Evolutionary conservation across 2,113 vertebrate genomes (phyloP), one percentile per base, ranked within the genome.

Genomic region (Neogobius melanostomus): DNA sequence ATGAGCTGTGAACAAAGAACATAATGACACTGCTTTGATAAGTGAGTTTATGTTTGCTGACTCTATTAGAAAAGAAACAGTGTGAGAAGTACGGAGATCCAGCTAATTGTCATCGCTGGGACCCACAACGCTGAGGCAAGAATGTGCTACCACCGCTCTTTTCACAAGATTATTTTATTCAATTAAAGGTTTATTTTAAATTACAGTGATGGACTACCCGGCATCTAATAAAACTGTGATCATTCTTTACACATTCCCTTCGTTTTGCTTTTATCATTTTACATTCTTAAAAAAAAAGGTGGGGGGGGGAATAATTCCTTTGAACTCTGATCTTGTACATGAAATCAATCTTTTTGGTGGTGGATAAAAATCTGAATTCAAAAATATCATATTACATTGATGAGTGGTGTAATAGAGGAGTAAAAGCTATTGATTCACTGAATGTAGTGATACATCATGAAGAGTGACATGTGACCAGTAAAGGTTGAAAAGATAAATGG

Each of bases 41-140:
- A 45, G 15, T 45, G 36, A 43, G 36, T 60, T 51, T 51, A 5
- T 68, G 50, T 76, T 71, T 68, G 64, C 64, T 72, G 75, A 64
- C 69, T 74, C 68, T 87, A 68, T 3, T 4, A 36, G 28, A 36
- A 36, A 36, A 36, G 28, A 36, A 36, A 36, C 28, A 36, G 28
- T 36, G 28, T 36, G 28, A 36, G 28, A 36, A 36, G 28, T 5
- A 36, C 4, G 28, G 28, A 36, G 28, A 36, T 36, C 28, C 28
- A 36, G 28, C 28, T 36, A 36, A 36, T 36, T 36, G 28, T 36
- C 28, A 36, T 36, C 28, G 28, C 28, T 36, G 28, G 28, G 28
- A 36, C 28, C 28, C 28, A 36, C 28, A 36, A 36, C 28, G 28
- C 28, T 36, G 28, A 36, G 28, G 28, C 3, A 36, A 36, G 28